Conservation (phyloP, 2,888 invertebrate species). For the Latrodectus hesperus region DNA sequence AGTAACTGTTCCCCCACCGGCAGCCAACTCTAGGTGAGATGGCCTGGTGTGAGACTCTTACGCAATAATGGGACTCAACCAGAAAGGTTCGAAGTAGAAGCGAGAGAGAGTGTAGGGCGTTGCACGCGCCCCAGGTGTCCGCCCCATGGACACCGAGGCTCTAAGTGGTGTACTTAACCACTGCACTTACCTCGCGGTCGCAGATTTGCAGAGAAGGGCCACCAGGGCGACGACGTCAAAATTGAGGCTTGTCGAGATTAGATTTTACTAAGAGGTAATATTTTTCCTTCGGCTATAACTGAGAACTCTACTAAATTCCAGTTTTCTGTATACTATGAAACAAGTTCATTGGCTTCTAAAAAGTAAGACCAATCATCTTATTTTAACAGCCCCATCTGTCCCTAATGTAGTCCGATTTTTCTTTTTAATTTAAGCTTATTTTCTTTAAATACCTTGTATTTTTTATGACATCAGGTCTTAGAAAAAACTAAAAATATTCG, state of each 20-base stretch:
- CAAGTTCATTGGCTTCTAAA: too few relatives aligned
- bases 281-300: too few relatives aligned
- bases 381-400: too few relatives aligned
- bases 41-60: not conserved
- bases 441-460: too few relatives aligned
- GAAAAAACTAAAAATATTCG: too few relatives aligned
- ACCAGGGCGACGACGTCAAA: not conserved
- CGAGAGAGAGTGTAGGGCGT: constrained; percentile 33
- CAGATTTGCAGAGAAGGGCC: not conserved
- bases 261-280: too few relatives aligned
- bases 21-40: constrained; percentile 16
- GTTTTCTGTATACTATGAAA: too few relatives aligned
- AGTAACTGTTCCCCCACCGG: constrained; percentile 14
- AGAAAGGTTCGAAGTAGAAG: constrained; percentile 3
- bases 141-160: constrained; percentile 42
- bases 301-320: too few relatives aligned
- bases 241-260: not conserved
- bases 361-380: too few relatives aligned
- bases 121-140: constrained; percentile 54
- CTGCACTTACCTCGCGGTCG: not conserved
- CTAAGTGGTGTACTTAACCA: constrained; percentile 37
- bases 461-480: too few relatives aligned
- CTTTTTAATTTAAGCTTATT: too few relatives aligned
- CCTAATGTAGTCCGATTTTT: too few relatives aligned
- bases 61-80: constrained; percentile 36